phyloP scores from a whole-genome alignment of 2,888 invertebrate species.

The Cheiracanthium punctorium region DNA sequence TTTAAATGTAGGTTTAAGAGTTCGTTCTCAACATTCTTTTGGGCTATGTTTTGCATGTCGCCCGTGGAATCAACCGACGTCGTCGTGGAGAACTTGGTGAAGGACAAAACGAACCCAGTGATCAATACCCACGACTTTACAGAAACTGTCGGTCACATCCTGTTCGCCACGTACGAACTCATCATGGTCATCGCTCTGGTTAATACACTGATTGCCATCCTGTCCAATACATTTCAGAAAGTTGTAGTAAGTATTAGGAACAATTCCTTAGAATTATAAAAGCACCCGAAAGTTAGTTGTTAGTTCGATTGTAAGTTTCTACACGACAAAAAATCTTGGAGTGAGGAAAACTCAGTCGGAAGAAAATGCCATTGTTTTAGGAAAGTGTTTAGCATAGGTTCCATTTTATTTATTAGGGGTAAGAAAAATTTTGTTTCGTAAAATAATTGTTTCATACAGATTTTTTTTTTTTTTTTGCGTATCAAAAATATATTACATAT shows the following conservation, averaged over 20 bases:
- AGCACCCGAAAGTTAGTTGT: too few species aligned
- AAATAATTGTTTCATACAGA: too few species aligned
- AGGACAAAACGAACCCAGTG: conserved; percentile 74
- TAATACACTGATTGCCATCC: conserved; percentile 85
- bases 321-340: too few species aligned
- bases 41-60: conserved; percentile 83
- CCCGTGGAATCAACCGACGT: conserved; percentile 82
- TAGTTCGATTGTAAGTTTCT: too few species aligned
- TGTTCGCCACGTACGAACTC: conserved; percentile 81
- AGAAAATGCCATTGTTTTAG: too few species aligned
- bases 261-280: too few species aligned
- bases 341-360: too few species aligned
- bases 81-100: conserved; percentile 80
- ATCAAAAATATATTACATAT: too few species aligned
- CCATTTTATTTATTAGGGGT: too few species aligned
- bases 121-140: conserved; percentile 81
- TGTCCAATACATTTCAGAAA: conserved; percentile 85
- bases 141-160: conserved; percentile 82
- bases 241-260: conserved; percentile 76
- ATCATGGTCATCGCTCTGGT: conserved; percentile 84
- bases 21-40: conserved; percentile 82
- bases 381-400: too few species aligned
- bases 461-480: too few species aligned
- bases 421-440: too few species aligned
- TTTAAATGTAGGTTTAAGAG: conserved; percentile 79